phyloP scores from a whole-genome alignment of 2,797 vertebrate species.

The Anas georgica region DNA sequence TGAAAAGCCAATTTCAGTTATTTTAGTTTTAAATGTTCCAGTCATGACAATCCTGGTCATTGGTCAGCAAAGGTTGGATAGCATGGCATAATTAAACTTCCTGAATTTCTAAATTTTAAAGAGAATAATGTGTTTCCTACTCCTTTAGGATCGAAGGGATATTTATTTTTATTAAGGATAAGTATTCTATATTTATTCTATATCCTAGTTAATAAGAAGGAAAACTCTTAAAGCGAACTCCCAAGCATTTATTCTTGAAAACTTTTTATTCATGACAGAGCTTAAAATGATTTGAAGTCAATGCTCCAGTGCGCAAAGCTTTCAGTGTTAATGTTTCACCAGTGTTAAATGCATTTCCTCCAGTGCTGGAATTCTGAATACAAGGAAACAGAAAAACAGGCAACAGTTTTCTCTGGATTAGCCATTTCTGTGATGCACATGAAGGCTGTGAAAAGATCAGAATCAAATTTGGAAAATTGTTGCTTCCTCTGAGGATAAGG shows the following conservation, averaged over 20 bases:
- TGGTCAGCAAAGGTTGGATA: background rate
- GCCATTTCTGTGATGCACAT: background rate
- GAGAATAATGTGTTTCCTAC: background rate
- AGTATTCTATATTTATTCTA: too few species aligned
- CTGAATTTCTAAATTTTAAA: conserved; percentile 30
- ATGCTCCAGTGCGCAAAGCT: background rate
- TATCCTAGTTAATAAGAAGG: background rate
- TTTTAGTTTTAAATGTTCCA: conserved; percentile 24
- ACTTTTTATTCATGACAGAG: conserved; percentile 28
- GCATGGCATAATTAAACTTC: background rate
- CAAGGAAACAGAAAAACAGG: conserved; percentile 24
- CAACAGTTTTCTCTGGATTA: conserved; percentile 14
- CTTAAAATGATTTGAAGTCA: conserved; percentile 10
- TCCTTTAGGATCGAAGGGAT: conserved; percentile 34
- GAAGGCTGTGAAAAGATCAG: conserved; percentile 7
- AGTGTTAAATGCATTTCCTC: background rate
- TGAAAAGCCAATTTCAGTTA: background rate
- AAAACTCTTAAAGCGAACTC: conserved; percentile 2
- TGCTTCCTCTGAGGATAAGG: conserved; percentile 8
- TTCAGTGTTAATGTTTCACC: conserved; percentile 34
- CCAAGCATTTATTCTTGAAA: conserved; percentile 24
- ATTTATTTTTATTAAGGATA: background rate
- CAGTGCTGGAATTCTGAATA: conserved; percentile 15
- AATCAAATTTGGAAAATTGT: background rate
- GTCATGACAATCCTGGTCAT: background rate